A percentile compares a stretch with the other conserved stretches of the same genome.
phyloP scores from a whole-genome alignment of 2,797 vertebrate genomes.

The Mus minutoides region DNA sequence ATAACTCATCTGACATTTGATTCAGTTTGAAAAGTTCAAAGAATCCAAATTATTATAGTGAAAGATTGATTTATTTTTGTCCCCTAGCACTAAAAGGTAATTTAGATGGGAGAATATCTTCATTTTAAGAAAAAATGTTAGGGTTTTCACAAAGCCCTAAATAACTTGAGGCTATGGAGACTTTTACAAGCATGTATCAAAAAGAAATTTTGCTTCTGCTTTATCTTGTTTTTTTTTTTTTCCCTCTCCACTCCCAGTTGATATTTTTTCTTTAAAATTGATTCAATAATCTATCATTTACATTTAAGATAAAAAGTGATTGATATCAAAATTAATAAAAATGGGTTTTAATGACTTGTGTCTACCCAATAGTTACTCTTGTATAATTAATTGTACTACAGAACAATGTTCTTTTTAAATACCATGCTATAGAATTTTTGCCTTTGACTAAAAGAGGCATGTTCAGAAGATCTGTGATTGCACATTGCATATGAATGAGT shows the following conservation, averaged over 20 bases:
- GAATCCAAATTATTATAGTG: slow-evolving; percentile 48
- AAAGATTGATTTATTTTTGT: slow-evolving; percentile 61
- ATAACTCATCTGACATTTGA: slow-evolving; percentile 66
- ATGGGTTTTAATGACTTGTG: not conserved
- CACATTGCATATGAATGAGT: not conserved
- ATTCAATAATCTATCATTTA: not conserved
- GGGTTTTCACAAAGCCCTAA: not conserved
- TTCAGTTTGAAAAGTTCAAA: slow-evolving; percentile 64
- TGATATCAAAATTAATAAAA: not conserved
- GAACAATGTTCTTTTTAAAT: not conserved
- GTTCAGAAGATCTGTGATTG: not conserved
- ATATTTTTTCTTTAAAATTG: not conserved
- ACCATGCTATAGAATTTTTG: not conserved
- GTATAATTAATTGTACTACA: not conserved
- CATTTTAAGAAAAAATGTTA: slow-evolving; percentile 67
- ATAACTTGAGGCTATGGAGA: slow-evolving; percentile 7
- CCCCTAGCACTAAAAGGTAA: slow-evolving; percentile 4
- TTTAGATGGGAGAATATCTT: slow-evolving; percentile 60
- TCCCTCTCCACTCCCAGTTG: too few species aligned
- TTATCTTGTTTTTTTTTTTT: not conserved
- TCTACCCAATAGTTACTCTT: not conserved
- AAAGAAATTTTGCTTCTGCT: not conserved
- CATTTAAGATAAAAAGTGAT: not conserved
- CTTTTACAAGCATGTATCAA: not conserved
- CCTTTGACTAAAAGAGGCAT: not conserved